Evolutionary conservation across 2,113 vertebrate genomes (phyloP).

Genomic region (Myocastor coypus): DNA sequence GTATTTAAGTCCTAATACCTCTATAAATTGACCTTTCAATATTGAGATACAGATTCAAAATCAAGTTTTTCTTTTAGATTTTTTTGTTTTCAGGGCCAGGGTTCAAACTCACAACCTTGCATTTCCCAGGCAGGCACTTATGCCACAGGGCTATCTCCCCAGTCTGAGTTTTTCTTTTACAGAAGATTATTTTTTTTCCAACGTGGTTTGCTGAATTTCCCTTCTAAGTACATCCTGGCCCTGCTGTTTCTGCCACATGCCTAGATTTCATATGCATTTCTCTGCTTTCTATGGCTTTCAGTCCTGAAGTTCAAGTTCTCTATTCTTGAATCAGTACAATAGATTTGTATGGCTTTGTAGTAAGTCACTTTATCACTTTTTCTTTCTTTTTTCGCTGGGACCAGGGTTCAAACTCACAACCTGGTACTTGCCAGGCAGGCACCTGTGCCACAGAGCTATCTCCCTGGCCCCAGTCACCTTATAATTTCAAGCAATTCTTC

Average conservation of each 20-base stretch:
- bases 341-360: not conserved
- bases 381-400: too few relatives aligned
- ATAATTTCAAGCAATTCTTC: not conserved
- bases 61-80: conserved; percentile 41
- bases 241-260: not conserved
- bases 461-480: not conserved
- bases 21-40: conserved; percentile 47
- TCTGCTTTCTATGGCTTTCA: not conserved
- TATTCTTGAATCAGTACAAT: not conserved
- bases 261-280: conserved; percentile 7
- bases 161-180: conserved; percentile 40
- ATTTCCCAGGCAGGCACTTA: too few relatives aligned
- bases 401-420: too few relatives aligned
- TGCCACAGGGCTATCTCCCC: too few relatives aligned
- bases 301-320: not conserved
- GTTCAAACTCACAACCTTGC: too few relatives aligned
- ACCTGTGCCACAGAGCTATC: too few relatives aligned
- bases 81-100: too few relatives aligned
- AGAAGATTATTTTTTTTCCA: not conserved
- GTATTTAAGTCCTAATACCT: conserved; percentile 11
- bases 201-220: not conserved
- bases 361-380: not conserved
- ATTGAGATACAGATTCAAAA: not conserved
- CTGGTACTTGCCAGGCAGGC: too few relatives aligned
- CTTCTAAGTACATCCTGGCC: not conserved